Base-by-base conservation (phyloP, 2,888 invertebrate species). In the Lucinisca nassula region DNA sequence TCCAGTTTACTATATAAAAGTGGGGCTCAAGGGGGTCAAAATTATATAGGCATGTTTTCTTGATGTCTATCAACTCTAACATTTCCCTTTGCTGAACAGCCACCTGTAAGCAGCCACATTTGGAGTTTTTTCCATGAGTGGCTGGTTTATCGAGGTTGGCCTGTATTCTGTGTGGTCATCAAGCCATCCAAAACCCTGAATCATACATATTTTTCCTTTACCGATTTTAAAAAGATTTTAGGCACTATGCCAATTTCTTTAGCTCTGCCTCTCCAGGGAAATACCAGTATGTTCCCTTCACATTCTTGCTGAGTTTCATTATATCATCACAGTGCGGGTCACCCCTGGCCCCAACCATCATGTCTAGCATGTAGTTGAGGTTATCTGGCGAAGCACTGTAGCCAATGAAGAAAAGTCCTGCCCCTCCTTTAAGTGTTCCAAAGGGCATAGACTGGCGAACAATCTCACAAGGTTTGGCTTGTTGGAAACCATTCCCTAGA, bases 401-500 rank as follows among this genome's bases (percentile, higher is more conserved):
- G 35, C 94, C 96, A 84, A 96, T 96, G 93, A 96, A 96, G 91
- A 96, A 96, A 4, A 96, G 93, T 14, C 96, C 96, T 24, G 95
- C 93, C 6, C 95, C 95, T 8, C 92, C 95, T 27, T 89, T 89
- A 17, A 96, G 80, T 6, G 91, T 94, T 21, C 96, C 96, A 79
- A 94, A 96, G 0, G 96, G 96, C 95, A 95, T 95, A 17, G 96
- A 96, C 92, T 96, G 96, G 21, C 96, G 93, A 0, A 96, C 96
- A 45, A 96, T 96, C 88, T 96, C 93, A 79, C 95, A 92, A n/a
- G 93, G 92, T 85, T 96, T 96, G 75, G 89, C 82, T 80, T 94
- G 94, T 55, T 95, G 81, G 72, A 94, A 95, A 0, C 84, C 89
- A 81, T 92, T 92, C 14, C 96, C 96, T 96, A 88, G 21, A 89